Conservation (phyloP, 1,140 invertebrate genomes). For the Diabrotica undecimpunctata region DNA sequence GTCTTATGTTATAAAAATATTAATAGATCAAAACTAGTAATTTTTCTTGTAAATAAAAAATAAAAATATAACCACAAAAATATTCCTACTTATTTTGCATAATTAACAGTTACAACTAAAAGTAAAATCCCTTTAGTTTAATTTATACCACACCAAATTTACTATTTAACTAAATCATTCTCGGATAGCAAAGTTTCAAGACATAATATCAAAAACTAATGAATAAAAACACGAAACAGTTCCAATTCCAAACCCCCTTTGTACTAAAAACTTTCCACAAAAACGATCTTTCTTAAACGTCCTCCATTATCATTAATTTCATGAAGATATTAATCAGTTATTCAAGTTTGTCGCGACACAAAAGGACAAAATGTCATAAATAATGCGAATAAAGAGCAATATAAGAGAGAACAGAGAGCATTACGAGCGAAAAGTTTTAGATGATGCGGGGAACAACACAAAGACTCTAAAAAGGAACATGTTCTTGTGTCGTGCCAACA, state of each 20-base stretch:
- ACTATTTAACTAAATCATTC: too few relatives aligned
- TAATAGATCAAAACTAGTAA: too few relatives aligned
- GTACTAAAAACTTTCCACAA: conserved; percentile 25
- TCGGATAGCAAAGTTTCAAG: too few relatives aligned
- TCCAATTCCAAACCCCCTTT: background rate
- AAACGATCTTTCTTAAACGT: conserved; percentile 43
- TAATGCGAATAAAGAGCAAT: conserved; percentile 27
- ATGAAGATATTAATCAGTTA: conserved; percentile 16
- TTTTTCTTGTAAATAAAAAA: too few relatives aligned
- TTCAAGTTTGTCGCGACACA: conserved; percentile 12
- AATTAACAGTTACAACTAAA: too few relatives aligned
- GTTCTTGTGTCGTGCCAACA: conserved; percentile 41
- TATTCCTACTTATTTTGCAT: too few relatives aligned
- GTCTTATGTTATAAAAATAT: too few relatives aligned
- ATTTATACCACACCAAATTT: too few relatives aligned
- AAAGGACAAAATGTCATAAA: conserved; percentile 31
- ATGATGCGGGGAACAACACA: conserved; percentile 27
- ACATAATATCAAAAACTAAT: background rate
- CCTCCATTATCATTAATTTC: conserved; percentile 36
- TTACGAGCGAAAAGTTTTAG: conserved; percentile 31
- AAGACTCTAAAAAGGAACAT: conserved; percentile 34
- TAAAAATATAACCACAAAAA: too few relatives aligned
- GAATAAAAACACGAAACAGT: conserved; percentile 1
- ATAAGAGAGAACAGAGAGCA: conserved; percentile 30
- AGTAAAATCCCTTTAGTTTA: too few relatives aligned